These are phyloP conservation scores for Zaprionus ornatus DNA, from an alignment of 1,140 invertebrate genomes.

Conservation along the genomic window DNA sequence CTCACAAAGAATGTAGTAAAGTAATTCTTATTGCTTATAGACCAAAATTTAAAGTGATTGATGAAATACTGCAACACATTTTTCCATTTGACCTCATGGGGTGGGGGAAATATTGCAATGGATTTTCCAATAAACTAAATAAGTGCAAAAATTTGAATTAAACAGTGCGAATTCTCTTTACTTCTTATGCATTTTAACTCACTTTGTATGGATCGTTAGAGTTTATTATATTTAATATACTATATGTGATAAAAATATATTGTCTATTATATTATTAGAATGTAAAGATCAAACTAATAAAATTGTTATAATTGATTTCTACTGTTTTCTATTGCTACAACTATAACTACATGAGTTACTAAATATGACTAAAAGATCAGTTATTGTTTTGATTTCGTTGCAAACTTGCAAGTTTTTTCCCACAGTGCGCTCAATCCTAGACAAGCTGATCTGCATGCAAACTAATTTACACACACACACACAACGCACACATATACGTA, in stretches of 20 bases:
- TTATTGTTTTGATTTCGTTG: not conserved
- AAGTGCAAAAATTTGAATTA: not conserved
- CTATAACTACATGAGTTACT: not conserved
- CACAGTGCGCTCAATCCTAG: not conserved
- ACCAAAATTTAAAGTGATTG: not conserved
- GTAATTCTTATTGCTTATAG: not conserved
- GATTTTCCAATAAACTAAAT: not conserved
- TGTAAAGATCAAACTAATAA: not conserved
- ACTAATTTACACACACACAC: not conserved
- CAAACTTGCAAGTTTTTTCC: not conserved
- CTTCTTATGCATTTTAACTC: too few relatives aligned
- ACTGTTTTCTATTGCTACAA: not conserved
- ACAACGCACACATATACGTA: not conserved
- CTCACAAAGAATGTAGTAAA: not conserved
- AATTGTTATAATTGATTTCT: not conserved
- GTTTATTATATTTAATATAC: not conserved
- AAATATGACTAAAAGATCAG: not conserved
- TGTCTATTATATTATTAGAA: not conserved
- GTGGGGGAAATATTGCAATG: not conserved
- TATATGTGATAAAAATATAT: not conserved
- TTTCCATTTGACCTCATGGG: not conserved
- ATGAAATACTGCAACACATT: not conserved
- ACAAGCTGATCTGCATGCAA: constrained; percentile 6
- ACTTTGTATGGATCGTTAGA: not conserved
- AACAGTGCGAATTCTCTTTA: not conserved